Evolutionary conservation across 2,797 vertebrate genomes (phyloP).

Genomic region (Acipenser oxyrinchus): DNA sequence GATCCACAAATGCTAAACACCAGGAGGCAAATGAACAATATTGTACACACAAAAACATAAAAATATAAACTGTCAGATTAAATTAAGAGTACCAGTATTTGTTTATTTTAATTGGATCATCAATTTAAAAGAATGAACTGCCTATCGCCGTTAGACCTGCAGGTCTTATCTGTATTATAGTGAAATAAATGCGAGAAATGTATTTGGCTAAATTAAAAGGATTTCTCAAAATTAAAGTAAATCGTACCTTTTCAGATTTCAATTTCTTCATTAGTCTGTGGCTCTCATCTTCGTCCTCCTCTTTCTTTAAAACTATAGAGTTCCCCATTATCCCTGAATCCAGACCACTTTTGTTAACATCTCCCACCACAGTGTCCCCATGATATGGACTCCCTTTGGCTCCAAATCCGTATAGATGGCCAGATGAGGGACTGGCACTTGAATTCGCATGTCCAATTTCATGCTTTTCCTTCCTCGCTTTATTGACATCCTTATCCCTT

Average conservation of each 20-base stretch:
- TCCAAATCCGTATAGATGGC: constrained; percentile 71
- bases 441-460: constrained; percentile 53
- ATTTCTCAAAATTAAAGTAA: constrained; percentile 23
- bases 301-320: constrained; percentile 71
- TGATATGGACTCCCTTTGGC: constrained; percentile 64
- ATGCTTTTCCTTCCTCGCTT: constrained; percentile 73
- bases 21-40: constrained; percentile 24
- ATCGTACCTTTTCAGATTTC: constrained; percentile 74
- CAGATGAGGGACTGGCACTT: constrained; percentile 53
- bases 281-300: constrained; percentile 57
- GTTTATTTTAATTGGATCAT: too few relatives aligned
- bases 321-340: constrained; percentile 77
- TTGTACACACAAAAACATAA: constrained; percentile 18
- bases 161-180: neutral
- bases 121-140: too few relatives aligned
- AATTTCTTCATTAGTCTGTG: constrained; percentile 69
- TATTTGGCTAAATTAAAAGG: constrained; percentile 37
- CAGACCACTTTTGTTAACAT: constrained; percentile 55
- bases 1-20: constrained; percentile 13
- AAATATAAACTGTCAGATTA: neutral
- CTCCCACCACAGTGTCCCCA: constrained; percentile 51
- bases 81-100: neutral
- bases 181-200: constrained; percentile 8
- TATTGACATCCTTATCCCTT: constrained; percentile 70
- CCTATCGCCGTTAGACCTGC: neutral